Percentiles rank a stretch among this genome's conserved stretches.
Conservation (phyloP, 2,888 invertebrate genomes). For the Mesorhabditis belari region DNA sequence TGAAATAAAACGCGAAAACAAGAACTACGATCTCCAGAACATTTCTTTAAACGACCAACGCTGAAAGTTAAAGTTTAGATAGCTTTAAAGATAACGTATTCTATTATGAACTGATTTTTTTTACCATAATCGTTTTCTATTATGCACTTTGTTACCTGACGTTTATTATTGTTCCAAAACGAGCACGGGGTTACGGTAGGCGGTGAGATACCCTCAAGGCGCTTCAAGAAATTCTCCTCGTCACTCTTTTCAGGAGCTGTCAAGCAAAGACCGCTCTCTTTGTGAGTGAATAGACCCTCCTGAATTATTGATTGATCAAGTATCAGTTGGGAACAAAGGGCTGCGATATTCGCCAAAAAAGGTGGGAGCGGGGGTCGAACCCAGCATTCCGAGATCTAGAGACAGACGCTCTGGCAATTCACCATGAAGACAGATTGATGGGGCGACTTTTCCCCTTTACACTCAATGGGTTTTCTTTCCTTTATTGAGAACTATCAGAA, state of each 20-base stretch:
- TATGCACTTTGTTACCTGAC: neutral
- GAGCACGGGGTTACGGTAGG: neutral
- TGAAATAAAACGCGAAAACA: too few species aligned
- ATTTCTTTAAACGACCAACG: neutral
- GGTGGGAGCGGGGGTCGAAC: too few species aligned
- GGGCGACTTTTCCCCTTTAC: neutral
- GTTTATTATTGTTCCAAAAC: neutral
- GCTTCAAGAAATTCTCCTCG: neutral
- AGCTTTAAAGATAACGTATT: too few species aligned
- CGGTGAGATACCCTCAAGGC: neutral
- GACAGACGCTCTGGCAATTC: too few species aligned
- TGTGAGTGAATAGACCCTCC: constrained; percentile 30
- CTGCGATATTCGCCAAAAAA: too few species aligned
- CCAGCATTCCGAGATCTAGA: neutral
- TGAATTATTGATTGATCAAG: constrained; percentile 18
- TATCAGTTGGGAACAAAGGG: too few species aligned
- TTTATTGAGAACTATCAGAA: neutral
- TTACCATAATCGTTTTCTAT: too few species aligned
- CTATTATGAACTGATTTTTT: too few species aligned
- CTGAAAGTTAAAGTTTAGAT: neutral
- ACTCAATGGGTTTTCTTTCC: neutral
- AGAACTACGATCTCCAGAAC: neutral
- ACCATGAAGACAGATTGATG: neutral
- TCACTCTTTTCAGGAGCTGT: constrained; percentile 7
- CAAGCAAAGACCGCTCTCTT: constrained; percentile 41